phyloP scores from a whole-genome alignment of 92 coral and sea anemone species.

The Chrysogorgia sp. region DNA sequence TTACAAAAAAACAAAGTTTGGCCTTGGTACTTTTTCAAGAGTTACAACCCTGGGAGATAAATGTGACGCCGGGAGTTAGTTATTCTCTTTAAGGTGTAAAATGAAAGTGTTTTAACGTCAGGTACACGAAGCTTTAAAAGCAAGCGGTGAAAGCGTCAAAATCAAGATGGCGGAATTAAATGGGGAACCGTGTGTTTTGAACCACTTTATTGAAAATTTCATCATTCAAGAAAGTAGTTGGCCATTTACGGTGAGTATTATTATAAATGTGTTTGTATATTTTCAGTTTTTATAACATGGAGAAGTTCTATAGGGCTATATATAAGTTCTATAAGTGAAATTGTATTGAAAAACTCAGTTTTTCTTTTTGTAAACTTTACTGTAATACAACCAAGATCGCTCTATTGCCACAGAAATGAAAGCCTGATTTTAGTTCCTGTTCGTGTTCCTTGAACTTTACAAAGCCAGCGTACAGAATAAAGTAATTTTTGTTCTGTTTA shows the following conservation, averaged over 20 bases:
- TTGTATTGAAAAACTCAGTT: background rate
- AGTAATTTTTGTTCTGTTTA: no score
- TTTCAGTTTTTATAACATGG: background rate
- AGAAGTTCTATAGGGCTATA: background rate
- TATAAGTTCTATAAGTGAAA: background rate
- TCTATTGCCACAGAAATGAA: no score
- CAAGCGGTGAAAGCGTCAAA: background rate
- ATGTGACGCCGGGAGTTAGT: background rate
- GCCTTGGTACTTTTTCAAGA: conserved; percentile 1
- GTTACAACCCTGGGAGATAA: background rate
- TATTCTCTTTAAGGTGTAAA: background rate
- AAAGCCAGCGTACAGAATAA: no score
- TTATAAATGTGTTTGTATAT: background rate
- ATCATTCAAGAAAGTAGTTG: conserved; percentile 96
- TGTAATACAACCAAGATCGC: background rate
- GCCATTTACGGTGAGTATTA: conserved; percentile 88
- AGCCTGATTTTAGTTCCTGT: no score
- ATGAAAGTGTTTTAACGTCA: conserved; percentile 7
- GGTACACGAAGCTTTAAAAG: background rate
- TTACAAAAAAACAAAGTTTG: conserved; percentile 20
- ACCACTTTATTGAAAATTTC: conserved; percentile 93
- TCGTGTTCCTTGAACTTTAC: no score
- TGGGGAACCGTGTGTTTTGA: conserved; percentile 79
- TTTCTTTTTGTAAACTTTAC: background rate
- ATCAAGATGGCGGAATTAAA: conserved; percentile 59